Evolutionary conservation across 2,797 vertebrate genomes (phyloP).

Genomic region (Sparidentex hasta): DNA sequence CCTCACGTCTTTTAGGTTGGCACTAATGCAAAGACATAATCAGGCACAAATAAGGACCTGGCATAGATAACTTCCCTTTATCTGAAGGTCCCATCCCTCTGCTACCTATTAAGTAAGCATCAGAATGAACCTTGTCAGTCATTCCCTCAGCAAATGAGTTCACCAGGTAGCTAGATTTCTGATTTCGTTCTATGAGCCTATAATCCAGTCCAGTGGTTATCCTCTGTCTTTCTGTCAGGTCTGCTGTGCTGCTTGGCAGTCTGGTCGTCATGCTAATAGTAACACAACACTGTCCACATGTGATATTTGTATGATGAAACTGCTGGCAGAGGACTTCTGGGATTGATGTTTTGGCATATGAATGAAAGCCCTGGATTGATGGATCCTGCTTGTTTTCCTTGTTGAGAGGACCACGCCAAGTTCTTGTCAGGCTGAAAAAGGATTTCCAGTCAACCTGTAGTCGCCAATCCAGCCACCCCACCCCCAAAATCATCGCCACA

Average conservation of each 20-base stretch:
- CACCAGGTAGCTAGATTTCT: conserved; percentile 61
- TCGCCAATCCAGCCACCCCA: conserved; percentile 62
- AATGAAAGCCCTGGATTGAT: conserved; percentile 77
- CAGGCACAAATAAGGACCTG: conserved; percentile 41
- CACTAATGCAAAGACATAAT: conserved; percentile 53
- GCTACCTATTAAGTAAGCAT: conserved; percentile 46
- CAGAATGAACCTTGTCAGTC: conserved; percentile 54
- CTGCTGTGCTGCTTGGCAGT: conserved; percentile 53
- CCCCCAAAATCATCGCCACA: not conserved
- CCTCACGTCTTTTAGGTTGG: conserved; percentile 42
- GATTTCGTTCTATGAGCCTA: conserved; percentile 47
- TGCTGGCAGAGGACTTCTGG: conserved; percentile 71
- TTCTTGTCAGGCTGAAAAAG: conserved; percentile 78
- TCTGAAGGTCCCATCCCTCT: conserved; percentile 33
- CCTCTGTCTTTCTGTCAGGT: conserved; percentile 62
- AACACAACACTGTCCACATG: conserved; percentile 83
- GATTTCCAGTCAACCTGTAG: conserved; percentile 83
- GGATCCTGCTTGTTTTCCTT: conserved; percentile 83
- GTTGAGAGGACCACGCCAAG: conserved; percentile 76
- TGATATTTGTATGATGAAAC: conserved; percentile 82
- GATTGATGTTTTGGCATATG: conserved; percentile 81
- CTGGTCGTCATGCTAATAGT: conserved; percentile 65
- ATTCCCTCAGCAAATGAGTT: conserved; percentile 52
- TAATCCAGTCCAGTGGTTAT: conserved; percentile 61
- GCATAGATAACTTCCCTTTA: conserved; percentile 40